Evolutionary conservation across 2,797 vertebrate genomes (phyloP).

Genomic region (Hylomyscus alleni): DNA sequence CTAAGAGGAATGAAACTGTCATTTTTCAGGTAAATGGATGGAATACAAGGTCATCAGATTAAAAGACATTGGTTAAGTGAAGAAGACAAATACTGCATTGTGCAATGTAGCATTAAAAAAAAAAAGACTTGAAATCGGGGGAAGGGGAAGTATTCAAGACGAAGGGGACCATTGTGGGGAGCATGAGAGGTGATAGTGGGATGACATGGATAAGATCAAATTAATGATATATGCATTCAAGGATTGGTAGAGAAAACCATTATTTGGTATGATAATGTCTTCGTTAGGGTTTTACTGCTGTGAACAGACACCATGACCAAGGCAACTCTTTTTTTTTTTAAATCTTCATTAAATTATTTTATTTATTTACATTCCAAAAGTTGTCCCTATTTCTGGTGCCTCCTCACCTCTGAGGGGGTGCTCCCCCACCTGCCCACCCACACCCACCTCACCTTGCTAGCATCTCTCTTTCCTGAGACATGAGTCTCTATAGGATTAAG

Average conservation of each 20-base stretch:
- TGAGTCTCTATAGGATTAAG: too few relatives aligned
- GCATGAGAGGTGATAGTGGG: not conserved
- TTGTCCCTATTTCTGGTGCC: too few relatives aligned
- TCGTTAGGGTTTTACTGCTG: too few relatives aligned
- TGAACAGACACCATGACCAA: too few relatives aligned
- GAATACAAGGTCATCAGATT: not conserved
- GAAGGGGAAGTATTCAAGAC: not conserved
- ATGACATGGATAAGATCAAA: not conserved
- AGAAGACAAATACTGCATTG: not conserved
- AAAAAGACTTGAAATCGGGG: not conserved
- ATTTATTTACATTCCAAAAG: too few relatives aligned
- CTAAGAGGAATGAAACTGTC: not conserved
- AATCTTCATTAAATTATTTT: too few relatives aligned
- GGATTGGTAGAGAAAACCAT: not conserved
- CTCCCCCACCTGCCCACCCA: too few relatives aligned
- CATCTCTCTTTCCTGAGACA: too few relatives aligned
- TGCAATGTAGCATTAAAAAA: not conserved
- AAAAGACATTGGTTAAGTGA: not conserved
- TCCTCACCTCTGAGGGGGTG: too few relatives aligned
- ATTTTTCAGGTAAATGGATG: not conserved
- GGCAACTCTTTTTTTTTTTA: too few relatives aligned
- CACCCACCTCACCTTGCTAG: too few relatives aligned
- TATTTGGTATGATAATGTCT: not conserved
- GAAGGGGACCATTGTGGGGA: not conserved
- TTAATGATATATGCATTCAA: not conserved